phyloP scores from a whole-genome alignment of 2,113 vertebrate species.

The Campylomormyrus tamandua region DNA sequence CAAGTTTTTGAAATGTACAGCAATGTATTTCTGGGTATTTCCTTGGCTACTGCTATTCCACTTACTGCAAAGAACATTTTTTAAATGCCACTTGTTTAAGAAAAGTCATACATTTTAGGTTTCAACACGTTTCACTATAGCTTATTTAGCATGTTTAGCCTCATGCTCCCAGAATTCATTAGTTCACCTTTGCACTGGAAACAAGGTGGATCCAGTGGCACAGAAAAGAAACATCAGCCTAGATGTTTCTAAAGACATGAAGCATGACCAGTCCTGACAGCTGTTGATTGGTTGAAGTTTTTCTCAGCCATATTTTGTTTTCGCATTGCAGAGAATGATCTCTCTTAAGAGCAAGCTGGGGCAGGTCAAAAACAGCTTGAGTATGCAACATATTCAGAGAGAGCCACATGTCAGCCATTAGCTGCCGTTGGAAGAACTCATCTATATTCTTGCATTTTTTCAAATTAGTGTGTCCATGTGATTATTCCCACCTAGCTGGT shows the following conservation, averaged over 20 bases:
- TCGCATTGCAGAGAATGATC: background rate
- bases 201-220: background rate
- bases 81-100: background rate
- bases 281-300: background rate
- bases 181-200: background rate
- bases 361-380: background rate
- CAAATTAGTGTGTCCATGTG: background rate
- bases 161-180: background rate
- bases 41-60: background rate
- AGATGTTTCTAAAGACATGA: background rate
- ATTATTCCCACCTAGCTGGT: background rate
- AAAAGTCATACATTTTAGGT: background rate
- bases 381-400: background rate
- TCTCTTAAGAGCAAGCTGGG: background rate
- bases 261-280: background rate
- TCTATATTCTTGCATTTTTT: background rate
- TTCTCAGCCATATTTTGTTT: background rate
- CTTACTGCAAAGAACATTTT: background rate
- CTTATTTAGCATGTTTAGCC: background rate
- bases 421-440: background rate
- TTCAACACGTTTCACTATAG: background rate
- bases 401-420: background rate
- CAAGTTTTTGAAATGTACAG: background rate
- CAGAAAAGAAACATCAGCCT: background rate
- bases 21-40: background rate